Percentiles rank a stretch among this genome's conserved stretches.
Evolutionary conservation across 1,140 invertebrate genomes (phyloP).

Genomic region (Heliconius congener): DNA sequence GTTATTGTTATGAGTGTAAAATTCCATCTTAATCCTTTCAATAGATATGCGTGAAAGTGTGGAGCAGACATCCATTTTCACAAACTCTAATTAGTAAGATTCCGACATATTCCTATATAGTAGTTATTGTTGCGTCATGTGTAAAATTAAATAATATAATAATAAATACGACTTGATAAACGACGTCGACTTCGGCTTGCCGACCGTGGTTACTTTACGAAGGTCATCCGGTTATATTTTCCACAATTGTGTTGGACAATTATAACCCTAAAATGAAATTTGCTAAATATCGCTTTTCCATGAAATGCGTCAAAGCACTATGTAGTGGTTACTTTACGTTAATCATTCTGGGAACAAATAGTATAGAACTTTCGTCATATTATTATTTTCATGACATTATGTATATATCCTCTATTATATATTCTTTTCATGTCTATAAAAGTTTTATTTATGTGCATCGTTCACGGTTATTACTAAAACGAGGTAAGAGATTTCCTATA

Average conservation of each 20-base stretch:
- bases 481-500: no score
- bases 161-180: not conserved
- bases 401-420: no score
- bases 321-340: not conserved
- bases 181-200: slow-evolving; percentile 23
- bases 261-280: slow-evolving; percentile 40
- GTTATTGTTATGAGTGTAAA: no score
- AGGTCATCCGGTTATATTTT: slow-evolving; percentile 50
- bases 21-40: no score
- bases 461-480: no score
- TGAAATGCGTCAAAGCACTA: not conserved
- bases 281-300: slow-evolving; percentile 15
- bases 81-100: no score
- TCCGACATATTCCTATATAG: not conserved
- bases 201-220: slow-evolving; percentile 49
- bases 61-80: no score
- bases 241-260: slow-evolving; percentile 45
- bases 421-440: no score
- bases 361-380: no score
- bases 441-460: no score
- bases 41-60: no score
- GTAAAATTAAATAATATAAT: not conserved
- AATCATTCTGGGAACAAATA: not conserved
- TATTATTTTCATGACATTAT: no score
- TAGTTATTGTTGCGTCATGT: not conserved